Evolutionary conservation across 92 coral and sea anemone genomes (phyloP).

Genomic region (Metridium senile): DNA sequence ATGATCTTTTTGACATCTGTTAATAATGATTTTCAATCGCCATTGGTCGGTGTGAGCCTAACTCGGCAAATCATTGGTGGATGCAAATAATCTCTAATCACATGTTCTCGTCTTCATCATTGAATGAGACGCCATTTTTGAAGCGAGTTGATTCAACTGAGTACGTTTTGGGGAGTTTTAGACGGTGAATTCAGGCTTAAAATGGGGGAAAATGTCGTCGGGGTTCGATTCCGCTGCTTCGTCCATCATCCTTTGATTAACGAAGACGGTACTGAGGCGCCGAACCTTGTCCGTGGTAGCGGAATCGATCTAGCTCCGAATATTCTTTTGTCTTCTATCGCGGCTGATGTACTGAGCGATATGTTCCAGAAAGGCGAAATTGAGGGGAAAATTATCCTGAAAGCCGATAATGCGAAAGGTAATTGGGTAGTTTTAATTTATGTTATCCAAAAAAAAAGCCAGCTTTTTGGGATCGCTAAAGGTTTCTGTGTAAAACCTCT

Average conservation of each 20-base stretch:
- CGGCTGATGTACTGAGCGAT: conserved; percentile 83
- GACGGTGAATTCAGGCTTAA: neutral
- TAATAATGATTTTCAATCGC: conserved; percentile 74
- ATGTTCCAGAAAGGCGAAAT: conserved; percentile 90
- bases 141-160: conserved; percentile 5
- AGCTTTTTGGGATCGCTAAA: neutral
- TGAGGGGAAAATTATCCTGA: conserved; percentile 90
- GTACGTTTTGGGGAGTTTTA: neutral
- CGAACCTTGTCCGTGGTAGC: conserved; percentile 57
- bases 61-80: conserved; percentile 76
- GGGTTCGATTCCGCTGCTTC: conserved; percentile 56
- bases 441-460: neutral
- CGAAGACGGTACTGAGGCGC: conserved; percentile 69
- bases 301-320: conserved; percentile 66
- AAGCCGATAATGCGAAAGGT: conserved; percentile 97
- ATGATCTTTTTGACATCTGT: conserved; percentile 62
- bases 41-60: conserved; percentile 60
- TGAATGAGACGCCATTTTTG: conserved; percentile 67
- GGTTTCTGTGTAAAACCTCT: too few species aligned
- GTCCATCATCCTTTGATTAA: conserved; percentile 72
- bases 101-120: conserved; percentile 34
- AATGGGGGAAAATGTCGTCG: conserved; percentile 50
- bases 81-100: conserved; percentile 78
- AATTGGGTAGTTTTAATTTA: neutral
- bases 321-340: conserved; percentile 70